Percentiles rank a stretch among this genome's conserved stretches.
phyloP scores from a whole-genome alignment of 2,113 vertebrate species.

The Nibea albiflora region DNA sequence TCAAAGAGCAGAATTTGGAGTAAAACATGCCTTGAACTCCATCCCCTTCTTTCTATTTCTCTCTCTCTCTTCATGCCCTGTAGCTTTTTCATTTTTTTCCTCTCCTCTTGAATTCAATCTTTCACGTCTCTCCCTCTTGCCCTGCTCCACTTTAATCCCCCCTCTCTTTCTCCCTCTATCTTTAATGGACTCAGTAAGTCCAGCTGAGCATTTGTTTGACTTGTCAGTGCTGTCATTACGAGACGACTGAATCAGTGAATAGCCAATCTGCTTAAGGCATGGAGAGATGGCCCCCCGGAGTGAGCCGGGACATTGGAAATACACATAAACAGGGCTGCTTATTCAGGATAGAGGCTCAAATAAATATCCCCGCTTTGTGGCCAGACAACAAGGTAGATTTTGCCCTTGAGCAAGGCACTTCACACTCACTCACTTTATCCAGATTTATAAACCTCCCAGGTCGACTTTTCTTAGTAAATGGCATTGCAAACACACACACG shows the following conservation, averaged over 20 bases:
- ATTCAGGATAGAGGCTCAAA: neutral
- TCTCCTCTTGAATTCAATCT: constrained; percentile 1
- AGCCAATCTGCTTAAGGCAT: neutral
- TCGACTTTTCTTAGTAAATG: neutral
- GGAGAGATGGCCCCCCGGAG: neutral
- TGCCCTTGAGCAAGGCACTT: neutral
- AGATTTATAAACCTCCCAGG: neutral
- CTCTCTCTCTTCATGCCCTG: neutral
- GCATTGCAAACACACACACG: neutral
- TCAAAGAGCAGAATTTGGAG: neutral
- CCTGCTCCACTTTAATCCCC: constrained; percentile 2
- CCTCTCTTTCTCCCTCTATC: neutral
- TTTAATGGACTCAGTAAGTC: neutral
- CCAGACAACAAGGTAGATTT: neutral
- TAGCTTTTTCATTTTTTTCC: neutral
- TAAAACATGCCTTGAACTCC: neutral
- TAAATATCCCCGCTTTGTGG: neutral
- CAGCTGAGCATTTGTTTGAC: constrained; percentile 7
- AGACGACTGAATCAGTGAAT: neutral
- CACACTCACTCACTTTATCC: no score
- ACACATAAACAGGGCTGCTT: neutral
- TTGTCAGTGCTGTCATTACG: constrained; percentile 5
- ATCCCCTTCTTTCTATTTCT: neutral
- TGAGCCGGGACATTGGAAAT: neutral
- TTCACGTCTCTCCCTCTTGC: neutral